phyloP scores from a whole-genome alignment of 2,797 vertebrate genomes.

The Ateles fusciceps region DNA sequence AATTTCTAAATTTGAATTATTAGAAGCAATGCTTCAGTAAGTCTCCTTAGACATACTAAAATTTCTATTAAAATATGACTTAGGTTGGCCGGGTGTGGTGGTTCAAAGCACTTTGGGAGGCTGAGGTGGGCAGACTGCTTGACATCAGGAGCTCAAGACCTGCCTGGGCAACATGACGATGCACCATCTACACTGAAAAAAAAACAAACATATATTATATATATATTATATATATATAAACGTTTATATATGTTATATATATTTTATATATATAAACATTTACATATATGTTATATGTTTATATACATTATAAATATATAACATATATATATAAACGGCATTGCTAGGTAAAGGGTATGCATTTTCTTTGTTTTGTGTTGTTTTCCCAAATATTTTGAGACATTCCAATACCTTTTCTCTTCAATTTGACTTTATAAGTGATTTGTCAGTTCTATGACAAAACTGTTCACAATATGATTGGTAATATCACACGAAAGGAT shows the following conservation, averaged over 20 bases:
- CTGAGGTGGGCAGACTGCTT: too few species aligned
- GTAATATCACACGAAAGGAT: neutral
- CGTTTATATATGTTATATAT: too few species aligned
- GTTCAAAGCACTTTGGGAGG: too few species aligned
- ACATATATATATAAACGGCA: neutral
- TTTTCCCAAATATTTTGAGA: neutral
- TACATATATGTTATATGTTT: too few species aligned
- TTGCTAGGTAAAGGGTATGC: neutral
- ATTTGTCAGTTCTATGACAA: neutral
- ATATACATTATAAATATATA: too few species aligned
- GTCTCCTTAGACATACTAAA: neutral
- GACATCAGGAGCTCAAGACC: too few species aligned
- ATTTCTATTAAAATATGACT: neutral
- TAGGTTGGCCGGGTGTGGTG: too few species aligned
- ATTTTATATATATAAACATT: too few species aligned
- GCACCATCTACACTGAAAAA: too few species aligned
- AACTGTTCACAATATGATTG: neutral
- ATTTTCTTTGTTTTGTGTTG: neutral
- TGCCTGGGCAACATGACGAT: too few species aligned
- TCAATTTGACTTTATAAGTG: slow-evolving; percentile 10
- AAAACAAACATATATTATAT: too few species aligned
- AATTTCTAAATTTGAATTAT: neutral
- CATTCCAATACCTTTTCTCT: neutral
- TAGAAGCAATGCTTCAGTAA: neutral
- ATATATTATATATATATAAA: too few species aligned